Conservation (phyloP, 2,113 vertebrate genomes). For the Rostratula benghalensis region DNA sequence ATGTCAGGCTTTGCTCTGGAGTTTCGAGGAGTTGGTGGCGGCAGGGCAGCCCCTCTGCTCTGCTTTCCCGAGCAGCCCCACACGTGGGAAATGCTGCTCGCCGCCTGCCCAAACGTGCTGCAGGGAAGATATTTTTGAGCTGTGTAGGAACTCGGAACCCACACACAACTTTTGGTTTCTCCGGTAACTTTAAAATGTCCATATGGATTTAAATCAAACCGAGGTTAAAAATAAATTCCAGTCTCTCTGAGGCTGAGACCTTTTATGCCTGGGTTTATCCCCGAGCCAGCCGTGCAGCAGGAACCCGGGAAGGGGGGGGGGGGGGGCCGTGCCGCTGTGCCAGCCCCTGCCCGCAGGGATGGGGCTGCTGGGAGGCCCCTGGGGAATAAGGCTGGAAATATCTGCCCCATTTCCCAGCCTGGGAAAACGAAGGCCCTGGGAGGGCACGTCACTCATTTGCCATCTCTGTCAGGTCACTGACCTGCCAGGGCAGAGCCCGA, state of each 20-base stretch:
- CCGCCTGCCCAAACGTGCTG: slow-evolving; percentile 28
- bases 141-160: slow-evolving; percentile 68
- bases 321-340: background rate
- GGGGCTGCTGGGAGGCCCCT: background rate
- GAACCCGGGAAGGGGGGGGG: background rate
- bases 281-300: background rate
- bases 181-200: slow-evolving; percentile 60
- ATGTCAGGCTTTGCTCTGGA: background rate
- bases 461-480: background rate
- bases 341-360: background rate
- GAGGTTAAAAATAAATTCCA: slow-evolving; percentile 50
- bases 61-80: background rate
- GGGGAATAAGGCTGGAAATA: background rate
- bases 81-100: background rate
- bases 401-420: background rate
- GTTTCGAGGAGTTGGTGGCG: background rate
- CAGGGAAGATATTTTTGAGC: slow-evolving; percentile 68
- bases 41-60: background rate
- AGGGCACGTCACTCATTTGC: background rate
- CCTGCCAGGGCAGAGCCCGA: background rate
- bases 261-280: slow-evolving; percentile 4
- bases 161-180: slow-evolving; percentile 69
- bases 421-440: background rate
- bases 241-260: slow-evolving; percentile 19
- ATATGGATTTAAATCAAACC: slow-evolving; percentile 60